Evolutionary conservation across 1,140 invertebrate species (phyloP), one percentile per base, ranked within the genome.

Genomic region (Ceratina japonica): DNA sequence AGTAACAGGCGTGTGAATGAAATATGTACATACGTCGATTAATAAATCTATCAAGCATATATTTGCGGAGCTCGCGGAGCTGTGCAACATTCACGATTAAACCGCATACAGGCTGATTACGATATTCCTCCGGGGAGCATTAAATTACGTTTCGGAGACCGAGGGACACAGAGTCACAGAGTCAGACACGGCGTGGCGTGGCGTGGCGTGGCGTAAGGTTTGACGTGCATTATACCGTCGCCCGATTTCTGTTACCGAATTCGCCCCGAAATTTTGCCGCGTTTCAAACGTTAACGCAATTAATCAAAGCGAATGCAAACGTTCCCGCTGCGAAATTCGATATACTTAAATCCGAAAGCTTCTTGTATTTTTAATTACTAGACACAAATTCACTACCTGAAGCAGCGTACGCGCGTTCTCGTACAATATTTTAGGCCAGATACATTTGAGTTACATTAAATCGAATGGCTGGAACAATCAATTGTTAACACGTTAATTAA

Each of bases 101-200:
- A 72, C 68, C 59, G 16, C 24, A 27, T 22, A 27, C 61, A 44
- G 75, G 68, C 44, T 71, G 68, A 77, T 77, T 77, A 72, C 68
- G 68, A 52, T 54, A 77, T 77, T 69, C 24, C 75, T 62, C 75
- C 31, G 27, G 75, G 20, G 75, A 27, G 68, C 68, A 27, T 71
- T 77, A 77, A 77, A 77, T 71, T 77, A 62, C 75, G 62, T 77
- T 71, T 63, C 37, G 24, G 27, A 62, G 27, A 62, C 22, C 12
- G 16, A 62, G 61, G 27, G 61, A 27, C 13, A 24, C 20, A 62
- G 61, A 31, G 27, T 16, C 54, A 56, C 16, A 56, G 54, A 56
- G n/a, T 18, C 54, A 56, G 54, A 56, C 12, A 24, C 5, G 8
- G 66, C 3, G 2, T 5, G 24, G n/a, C 27, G 27, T 31, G 27